Percentiles rank a stretch among this genome's conserved stretches.
Conservation (phyloP, 1,140 invertebrate species). For the Trachelipus rathkii region DNA sequence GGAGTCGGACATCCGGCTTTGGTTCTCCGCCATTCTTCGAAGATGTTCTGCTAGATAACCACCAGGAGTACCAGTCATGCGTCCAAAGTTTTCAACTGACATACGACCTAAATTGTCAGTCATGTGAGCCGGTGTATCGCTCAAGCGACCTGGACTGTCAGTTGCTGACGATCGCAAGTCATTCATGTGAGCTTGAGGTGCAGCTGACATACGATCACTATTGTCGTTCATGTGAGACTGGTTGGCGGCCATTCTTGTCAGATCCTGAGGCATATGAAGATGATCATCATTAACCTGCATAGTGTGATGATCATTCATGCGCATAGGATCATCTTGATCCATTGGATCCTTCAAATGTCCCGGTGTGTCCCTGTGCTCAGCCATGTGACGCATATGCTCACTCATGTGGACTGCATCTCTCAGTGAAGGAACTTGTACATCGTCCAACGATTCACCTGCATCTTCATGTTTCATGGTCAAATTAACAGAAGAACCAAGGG, state of each 20-base stretch:
- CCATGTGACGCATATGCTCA: conserved; percentile 31
- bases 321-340: conserved; percentile 33
- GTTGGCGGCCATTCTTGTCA: conserved; percentile 42
- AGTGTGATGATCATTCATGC: conserved; percentile 35
- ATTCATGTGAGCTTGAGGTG: conserved; percentile 38
- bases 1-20: conserved; percentile 42
- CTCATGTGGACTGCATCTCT: conserved; percentile 24
- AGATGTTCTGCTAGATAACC: conserved; percentile 43
- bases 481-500: conserved; percentile 33
- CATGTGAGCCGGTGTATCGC: conserved; percentile 41
- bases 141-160: conserved; percentile 39
- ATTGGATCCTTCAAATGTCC: conserved; percentile 33
- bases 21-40: conserved; percentile 43
- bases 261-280: conserved; percentile 43
- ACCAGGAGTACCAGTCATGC: conserved; percentile 41
- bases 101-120: conserved; percentile 40
- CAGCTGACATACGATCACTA: conserved; percentile 34
- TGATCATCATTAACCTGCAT: conserved; percentile 39
- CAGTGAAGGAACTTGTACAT: conserved; percentile 24
- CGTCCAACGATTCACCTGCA: conserved; percentile 34
- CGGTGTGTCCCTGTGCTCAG: conserved; percentile 16
- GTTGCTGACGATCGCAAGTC: conserved; percentile 37
- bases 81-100: conserved; percentile 43
- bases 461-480: conserved; percentile 42
- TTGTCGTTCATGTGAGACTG: conserved; percentile 41